phyloP scores from a whole-genome alignment of 2,888 invertebrate genomes.

The Ectobius pallidus region DNA sequence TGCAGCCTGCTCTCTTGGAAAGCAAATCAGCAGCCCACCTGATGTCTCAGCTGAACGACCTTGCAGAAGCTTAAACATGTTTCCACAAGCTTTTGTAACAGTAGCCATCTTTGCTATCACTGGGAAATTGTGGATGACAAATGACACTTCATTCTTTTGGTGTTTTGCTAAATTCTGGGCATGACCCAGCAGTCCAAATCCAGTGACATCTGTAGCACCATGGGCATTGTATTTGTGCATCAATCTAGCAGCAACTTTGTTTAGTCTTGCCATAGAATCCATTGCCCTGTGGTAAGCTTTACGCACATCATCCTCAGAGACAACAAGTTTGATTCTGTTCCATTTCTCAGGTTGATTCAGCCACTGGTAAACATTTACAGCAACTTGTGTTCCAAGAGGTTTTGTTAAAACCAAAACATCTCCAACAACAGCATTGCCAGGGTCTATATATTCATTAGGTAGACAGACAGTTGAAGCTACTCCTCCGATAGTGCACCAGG shows the following conservation, averaged over 20 bases:
- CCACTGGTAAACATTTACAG: conserved; percentile 83
- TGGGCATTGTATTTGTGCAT: conserved; percentile 87
- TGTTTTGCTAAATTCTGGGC: conserved; percentile 78
- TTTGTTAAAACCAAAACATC: conserved; percentile 85
- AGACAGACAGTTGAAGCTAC: conserved; percentile 77
- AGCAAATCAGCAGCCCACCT: conserved; percentile 88
- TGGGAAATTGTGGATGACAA: conserved; percentile 79
- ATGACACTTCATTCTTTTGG: conserved; percentile 75
- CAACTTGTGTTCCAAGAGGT: conserved; percentile 85
- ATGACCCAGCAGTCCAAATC: conserved; percentile 82
- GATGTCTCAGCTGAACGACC: conserved; percentile 82
- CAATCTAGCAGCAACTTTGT: conserved; percentile 73
- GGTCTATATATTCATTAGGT: conserved; percentile 77
- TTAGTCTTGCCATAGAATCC: conserved; percentile 80
- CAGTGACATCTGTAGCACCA: conserved; percentile 84
- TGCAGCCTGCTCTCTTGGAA: conserved; percentile 92
- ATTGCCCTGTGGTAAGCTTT: conserved; percentile 75
- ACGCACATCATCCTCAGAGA: conserved; percentile 70
- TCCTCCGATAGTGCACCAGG: conserved; percentile 86
- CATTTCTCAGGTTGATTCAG: conserved; percentile 79
- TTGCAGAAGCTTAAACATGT: conserved; percentile 71
- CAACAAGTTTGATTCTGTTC: conserved; percentile 69
- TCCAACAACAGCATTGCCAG: conserved; percentile 75
- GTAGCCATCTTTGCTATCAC: conserved; percentile 79
- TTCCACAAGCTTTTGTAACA: conserved; percentile 73